Evolutionary conservation across 2,797 vertebrate species (phyloP), one percentile per base, ranked within the genome.

Genomic region (Neomorphus geoffroyi): DNA sequence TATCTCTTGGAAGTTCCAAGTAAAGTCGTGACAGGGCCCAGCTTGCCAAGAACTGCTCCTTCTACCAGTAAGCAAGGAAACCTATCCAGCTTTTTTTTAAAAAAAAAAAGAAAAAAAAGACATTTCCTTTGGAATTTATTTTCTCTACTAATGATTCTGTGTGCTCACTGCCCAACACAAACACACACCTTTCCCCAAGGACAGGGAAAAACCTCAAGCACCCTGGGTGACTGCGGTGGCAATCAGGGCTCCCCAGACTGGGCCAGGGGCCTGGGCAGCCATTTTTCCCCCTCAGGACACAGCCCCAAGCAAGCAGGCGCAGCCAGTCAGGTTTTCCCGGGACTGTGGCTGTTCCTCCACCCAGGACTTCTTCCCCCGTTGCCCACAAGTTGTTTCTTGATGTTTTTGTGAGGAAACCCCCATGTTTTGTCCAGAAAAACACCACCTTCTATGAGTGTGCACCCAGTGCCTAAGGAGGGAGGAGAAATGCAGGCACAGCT

Each of bases 61-160:
- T 94, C 62, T 90, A 96, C 95, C 97, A 97, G 94, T 84, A 96
- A 96, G 95, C 71, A 65, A 73, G 64, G 81, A 92, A 79, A 32
- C 23, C 57, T 72, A 80, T 71, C 91, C 84, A 92, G 56, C 4
- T 19, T 16, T 70, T 45, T 70, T 75, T 78, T 57, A 30, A 16
- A 30, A 64, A 62, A 61, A 61, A 86, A 80, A 85, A 73, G 83
- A 85, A 7, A 18, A 30, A 61, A 62, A 58, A 61, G 84, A 48
- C 5, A 13, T 72, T 97, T 93, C 30, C 73, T 87, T 92, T 54
- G 51, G 84, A 83, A 62, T 89, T 91, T 26, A 27, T 82, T 86
- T 57, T 91, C 61, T 90, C 30, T 62, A 41, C 80, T 93, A 92
- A 90, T 10, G 11, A 80, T 86, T 90, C 92, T 43, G 24, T 14